Conservation (phyloP, 2,797 vertebrate genomes). For the Novumbra hubbsi region DNA sequence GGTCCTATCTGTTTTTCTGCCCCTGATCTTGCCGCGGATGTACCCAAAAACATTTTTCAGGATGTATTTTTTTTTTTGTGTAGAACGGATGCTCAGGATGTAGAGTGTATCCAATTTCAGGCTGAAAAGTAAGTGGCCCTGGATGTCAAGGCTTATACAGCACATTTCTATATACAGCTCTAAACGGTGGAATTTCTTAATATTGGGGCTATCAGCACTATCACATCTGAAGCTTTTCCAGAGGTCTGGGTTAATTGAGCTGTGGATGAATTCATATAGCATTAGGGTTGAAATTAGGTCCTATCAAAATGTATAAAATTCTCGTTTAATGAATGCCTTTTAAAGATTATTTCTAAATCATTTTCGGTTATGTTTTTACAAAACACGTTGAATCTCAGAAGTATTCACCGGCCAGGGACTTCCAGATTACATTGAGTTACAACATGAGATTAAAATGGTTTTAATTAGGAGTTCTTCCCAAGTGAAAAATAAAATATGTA, state of each 20-base stretch:
- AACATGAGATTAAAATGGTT: too few species aligned
- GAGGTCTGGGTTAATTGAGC: not conserved
- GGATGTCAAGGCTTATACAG: conserved; percentile 73
- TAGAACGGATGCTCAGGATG: conserved; percentile 37
- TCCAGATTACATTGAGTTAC: too few species aligned
- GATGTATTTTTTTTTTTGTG: conserved; percentile 71
- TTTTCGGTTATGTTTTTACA: not conserved
- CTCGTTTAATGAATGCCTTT: not conserved
- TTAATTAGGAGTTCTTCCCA: too few species aligned
- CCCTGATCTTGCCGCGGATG: conserved; percentile 57
- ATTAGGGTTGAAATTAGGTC: not conserved
- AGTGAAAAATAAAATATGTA: too few species aligned
- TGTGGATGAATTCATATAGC: not conserved
- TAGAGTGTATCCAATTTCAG: conserved; percentile 67
- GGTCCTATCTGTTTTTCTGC: conserved; percentile 57
- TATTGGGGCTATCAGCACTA: conserved; percentile 22
- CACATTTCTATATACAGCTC: conserved; percentile 64
- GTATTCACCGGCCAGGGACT: too few species aligned
- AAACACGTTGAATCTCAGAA: too few species aligned
- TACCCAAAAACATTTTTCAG: conserved; percentile 68
- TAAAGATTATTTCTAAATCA: not conserved
- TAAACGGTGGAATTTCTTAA: conserved; percentile 33
- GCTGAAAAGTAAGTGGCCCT: conserved; percentile 70
- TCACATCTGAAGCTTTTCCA: conserved; percentile 27
- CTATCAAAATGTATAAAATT: not conserved